Conservation (phyloP, 2,797 vertebrate species). For the Alfaro cultratus region DNA sequence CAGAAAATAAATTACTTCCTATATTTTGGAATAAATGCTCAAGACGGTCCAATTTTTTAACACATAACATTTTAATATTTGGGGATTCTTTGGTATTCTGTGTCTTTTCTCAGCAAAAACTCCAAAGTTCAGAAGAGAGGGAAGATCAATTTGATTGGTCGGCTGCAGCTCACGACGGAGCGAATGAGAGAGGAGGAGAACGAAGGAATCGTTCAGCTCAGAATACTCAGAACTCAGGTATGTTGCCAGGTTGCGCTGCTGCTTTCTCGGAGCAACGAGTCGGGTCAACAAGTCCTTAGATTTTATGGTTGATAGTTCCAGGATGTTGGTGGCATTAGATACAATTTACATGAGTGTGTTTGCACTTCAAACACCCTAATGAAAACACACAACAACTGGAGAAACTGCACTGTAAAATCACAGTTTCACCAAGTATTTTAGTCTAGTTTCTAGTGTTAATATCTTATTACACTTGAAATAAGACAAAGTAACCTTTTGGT, state of each 20-base stretch:
- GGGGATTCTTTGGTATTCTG: not conserved
- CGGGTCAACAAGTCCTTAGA: not conserved
- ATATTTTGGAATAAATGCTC: not conserved
- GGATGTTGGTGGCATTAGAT: not conserved
- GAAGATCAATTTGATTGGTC: conserved; percentile 98
- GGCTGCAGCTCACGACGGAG: conserved; percentile 96
- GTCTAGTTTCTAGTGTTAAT: no score
- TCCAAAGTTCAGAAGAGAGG: conserved; percentile 98
- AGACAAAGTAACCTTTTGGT: no score
- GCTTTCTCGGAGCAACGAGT: not conserved
- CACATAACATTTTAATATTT: not conserved
- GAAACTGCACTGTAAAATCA: no score
- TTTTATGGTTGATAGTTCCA: not conserved
- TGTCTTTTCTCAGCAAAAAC: conserved; percentile 88
- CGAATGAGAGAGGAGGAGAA: conserved; percentile 99
- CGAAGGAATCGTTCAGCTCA: conserved; percentile 96
- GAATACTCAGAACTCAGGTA: conserved; percentile 98
- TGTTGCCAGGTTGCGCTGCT: not conserved
- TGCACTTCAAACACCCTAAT: not conserved
- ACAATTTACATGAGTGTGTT: not conserved
- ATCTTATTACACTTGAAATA: no score
- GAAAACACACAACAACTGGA: no score
- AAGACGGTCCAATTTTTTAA: not conserved
- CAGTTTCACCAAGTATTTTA: no score
- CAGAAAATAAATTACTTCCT: not conserved